Evolutionary conservation across 2,888 invertebrate genomes (phyloP).

Genomic region (Spodoptera picta): DNA sequence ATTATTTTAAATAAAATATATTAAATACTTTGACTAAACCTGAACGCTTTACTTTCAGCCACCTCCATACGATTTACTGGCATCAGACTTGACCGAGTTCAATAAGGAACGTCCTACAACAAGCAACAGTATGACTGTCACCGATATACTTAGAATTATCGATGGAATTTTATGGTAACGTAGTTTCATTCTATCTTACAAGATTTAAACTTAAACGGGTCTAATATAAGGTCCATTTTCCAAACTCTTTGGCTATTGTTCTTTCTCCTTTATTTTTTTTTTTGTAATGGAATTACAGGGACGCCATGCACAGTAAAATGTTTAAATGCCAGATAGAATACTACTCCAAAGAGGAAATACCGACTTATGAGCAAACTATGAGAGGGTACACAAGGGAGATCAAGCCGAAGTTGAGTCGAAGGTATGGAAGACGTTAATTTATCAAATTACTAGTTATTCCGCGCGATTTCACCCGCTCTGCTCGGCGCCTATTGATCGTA

Average conservation of each 20-base stretch:
- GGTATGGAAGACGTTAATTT: slow-evolving; percentile 60
- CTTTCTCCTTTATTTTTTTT: background rate
- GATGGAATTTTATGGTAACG: slow-evolving; percentile 81
- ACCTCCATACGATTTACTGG: slow-evolving; percentile 79
- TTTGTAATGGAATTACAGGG: slow-evolving; percentile 66
- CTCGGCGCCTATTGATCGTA: no score
- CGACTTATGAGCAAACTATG: slow-evolving; percentile 73
- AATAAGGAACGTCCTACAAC: slow-evolving; percentile 49
- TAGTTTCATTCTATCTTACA: background rate
- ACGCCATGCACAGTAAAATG: slow-evolving; percentile 83
- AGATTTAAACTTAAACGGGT: background rate
- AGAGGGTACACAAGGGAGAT: slow-evolving; percentile 66
- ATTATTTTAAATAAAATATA: no score
- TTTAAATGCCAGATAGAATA: slow-evolving; percentile 77
- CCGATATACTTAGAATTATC: slow-evolving; percentile 77
- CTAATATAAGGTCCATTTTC: no score
- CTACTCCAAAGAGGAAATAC: slow-evolving; percentile 80
- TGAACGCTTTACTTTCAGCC: slow-evolving; percentile 64
- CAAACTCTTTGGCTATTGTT: no score
- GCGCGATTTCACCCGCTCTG: no score
- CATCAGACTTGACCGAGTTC: slow-evolving; percentile 66
- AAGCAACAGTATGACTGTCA: slow-evolving; percentile 74
- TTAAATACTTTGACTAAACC: no score
- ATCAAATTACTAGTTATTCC: background rate
- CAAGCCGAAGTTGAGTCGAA: slow-evolving; percentile 72